Conservation (phyloP, 2,113 vertebrate genomes). For the Pontoporia blainvillei region DNA sequence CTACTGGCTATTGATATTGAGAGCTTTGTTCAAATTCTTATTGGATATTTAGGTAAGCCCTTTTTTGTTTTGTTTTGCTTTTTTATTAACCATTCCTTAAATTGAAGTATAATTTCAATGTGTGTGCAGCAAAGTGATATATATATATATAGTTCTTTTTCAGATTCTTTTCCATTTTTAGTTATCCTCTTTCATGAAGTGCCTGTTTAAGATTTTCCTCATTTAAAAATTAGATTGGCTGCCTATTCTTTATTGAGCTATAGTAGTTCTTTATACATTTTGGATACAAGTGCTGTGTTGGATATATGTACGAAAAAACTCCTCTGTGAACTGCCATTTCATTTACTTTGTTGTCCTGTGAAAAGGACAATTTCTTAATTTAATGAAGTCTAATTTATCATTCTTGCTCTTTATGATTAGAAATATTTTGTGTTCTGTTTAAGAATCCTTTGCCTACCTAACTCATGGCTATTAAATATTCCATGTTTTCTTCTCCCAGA, state of each 20-base stretch:
- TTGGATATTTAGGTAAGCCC: neutral
- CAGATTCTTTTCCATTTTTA: neutral
- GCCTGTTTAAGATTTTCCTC: neutral
- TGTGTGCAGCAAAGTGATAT: neutral
- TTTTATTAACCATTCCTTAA: neutral
- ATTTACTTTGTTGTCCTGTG: neutral
- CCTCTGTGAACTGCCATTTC: neutral
- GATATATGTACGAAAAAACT: neutral
- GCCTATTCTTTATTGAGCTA: neutral
- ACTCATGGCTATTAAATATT: neutral
- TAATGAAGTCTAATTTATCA: neutral
- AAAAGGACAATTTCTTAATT: neutral
- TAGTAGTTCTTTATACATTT: neutral
- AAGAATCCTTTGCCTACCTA: neutral
- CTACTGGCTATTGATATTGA: neutral
- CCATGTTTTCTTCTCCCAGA: neutral
- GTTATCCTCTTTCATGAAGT: neutral
- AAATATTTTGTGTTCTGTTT: neutral
- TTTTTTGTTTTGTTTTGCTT: neutral
- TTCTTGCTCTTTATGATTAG: neutral
- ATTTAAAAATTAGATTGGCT: neutral
- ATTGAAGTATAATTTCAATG: neutral
- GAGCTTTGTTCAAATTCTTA: neutral
- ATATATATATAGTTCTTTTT: too few relatives aligned
- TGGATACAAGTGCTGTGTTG: neutral